Evolutionary conservation across 35 echinoderm and acorn worm species (phyloP).

Genomic region (Chiridota heheva): DNA sequence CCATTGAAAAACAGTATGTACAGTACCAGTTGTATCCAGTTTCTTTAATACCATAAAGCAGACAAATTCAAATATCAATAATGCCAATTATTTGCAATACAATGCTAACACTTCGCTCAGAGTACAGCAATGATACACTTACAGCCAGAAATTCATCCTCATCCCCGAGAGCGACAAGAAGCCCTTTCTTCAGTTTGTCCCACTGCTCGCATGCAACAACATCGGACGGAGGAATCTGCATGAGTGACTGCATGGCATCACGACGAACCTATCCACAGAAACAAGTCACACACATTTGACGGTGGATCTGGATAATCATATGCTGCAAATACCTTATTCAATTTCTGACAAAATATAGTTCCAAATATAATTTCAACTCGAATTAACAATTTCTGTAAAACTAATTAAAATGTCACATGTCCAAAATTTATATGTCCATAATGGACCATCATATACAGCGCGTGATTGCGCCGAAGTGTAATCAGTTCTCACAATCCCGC

Average conservation of each 20-base stretch:
- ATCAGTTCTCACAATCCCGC: too few species aligned
- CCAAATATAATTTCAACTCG: too few species aligned
- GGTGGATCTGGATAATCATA: neutral
- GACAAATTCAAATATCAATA: too few species aligned
- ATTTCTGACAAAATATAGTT: neutral
- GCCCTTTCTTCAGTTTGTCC: conserved; percentile 57
- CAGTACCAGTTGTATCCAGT: neutral
- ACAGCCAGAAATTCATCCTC: conserved; percentile 76
- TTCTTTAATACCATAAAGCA: neutral
- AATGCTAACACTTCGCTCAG: too few species aligned
- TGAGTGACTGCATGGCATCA: conserved; percentile 64
- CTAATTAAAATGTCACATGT: too few species aligned
- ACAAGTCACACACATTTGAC: neutral
- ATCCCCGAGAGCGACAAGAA: conserved; percentile 71
- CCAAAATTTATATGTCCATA: too few species aligned
- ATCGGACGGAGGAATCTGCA: conserved; percentile 92
- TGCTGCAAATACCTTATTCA: neutral
- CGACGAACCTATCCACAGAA: conserved; percentile 72
- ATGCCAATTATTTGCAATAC: too few species aligned
- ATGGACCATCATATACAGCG: too few species aligned
- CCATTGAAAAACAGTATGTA: neutral
- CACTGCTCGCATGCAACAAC: conserved; percentile 92
- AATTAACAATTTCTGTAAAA: too few species aligned
- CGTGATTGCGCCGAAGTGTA: too few species aligned
- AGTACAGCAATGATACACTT: conserved; percentile 12